A percentile compares a stretch with the other conserved stretches of the same genome.
These are phyloP conservation scores for Acridotheres tristis DNA, from an alignment of 2,797 vertebrate genomes.

Conservation along the genomic window DNA sequence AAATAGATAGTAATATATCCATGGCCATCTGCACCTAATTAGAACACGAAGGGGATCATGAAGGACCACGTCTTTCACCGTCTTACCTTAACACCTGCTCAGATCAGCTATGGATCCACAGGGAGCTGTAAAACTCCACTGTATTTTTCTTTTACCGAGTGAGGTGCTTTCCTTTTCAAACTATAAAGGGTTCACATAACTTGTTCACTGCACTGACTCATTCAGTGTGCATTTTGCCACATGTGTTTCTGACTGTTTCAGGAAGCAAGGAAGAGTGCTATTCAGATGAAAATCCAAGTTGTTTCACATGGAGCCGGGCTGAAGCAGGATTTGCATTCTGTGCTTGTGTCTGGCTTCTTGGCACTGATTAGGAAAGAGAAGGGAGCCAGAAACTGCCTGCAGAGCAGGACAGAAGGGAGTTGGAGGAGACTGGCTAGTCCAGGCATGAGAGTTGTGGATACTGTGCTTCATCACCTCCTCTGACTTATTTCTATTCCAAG, in stretches of 20 bases:
- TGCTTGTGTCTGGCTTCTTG: background rate
- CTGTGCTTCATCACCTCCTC: background rate
- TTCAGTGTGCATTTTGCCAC: background rate
- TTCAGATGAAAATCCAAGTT: background rate
- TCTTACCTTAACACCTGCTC: background rate
- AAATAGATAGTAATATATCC: background rate
- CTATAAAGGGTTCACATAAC: background rate
- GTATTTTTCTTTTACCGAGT: background rate
- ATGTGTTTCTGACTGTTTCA: background rate
- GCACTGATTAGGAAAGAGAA: background rate
- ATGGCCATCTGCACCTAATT: background rate
- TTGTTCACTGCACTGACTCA: background rate
- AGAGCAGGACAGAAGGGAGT: background rate
- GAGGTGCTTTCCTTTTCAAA: background rate
- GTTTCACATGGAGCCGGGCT: background rate
- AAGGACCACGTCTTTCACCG: background rate
- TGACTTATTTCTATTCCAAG: slow-evolving; percentile 21
- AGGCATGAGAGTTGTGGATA: background rate
- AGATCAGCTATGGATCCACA: background rate
- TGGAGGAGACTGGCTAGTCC: background rate
- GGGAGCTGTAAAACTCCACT: background rate
- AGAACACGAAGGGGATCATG: background rate
- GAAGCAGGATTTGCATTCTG: slow-evolving; percentile 24
- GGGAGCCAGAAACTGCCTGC: background rate
- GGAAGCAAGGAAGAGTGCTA: background rate